Base-by-base conservation (phyloP, 2,888 invertebrate genomes). In the Synanthedon vespiformis region DNA sequence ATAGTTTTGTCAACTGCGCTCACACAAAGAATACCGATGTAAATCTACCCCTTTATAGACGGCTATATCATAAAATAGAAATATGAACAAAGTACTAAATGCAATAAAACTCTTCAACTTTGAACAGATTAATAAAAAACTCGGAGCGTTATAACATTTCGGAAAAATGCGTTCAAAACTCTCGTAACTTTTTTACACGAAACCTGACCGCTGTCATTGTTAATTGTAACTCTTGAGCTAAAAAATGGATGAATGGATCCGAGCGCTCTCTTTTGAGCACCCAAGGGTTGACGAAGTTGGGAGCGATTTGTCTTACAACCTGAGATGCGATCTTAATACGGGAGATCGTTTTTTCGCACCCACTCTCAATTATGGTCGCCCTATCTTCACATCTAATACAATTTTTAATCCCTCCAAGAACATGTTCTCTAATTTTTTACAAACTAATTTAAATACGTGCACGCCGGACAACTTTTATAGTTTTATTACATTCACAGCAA, bases 1-100 rank as follows among this genome's bases (percentile, higher is more conserved):
- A 83, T 86, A 86, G 82, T 81, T 79, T 83, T 84, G 82, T 87
- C 74, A 79, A 77, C 74, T 64, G 68, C 68, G 78, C 80, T 84
- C 80, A 73, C 79, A 83, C 78, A 85, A 86, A 82, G 66, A 72
- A 48, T 50, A 66, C 77, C 80, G 81, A 83, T 77, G 77, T 83
- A 80, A 80, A 80, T 80, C 75, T 74, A 69, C 58, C 57, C 71
- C 72, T 81, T 78, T 74, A 75, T 70, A 69, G 58, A 65, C 77
- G 79, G 76, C 77, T 71, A 68, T 61, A 58, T 65, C 72, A 74
- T 80, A 82, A 84, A 84, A 83, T 84, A 82, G 73, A 79, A 75
- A 84, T 80, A 83, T 83, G 74, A 76, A 78, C 76, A 76, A 73
- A 76, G 74, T 72, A 72, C 73, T 72, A 72, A 77, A 71, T 63